Evolutionary conservation across 2,113 vertebrate species (phyloP), one percentile per base, ranked within the genome.

Genomic region (Hypomesus transpacificus): DNA sequence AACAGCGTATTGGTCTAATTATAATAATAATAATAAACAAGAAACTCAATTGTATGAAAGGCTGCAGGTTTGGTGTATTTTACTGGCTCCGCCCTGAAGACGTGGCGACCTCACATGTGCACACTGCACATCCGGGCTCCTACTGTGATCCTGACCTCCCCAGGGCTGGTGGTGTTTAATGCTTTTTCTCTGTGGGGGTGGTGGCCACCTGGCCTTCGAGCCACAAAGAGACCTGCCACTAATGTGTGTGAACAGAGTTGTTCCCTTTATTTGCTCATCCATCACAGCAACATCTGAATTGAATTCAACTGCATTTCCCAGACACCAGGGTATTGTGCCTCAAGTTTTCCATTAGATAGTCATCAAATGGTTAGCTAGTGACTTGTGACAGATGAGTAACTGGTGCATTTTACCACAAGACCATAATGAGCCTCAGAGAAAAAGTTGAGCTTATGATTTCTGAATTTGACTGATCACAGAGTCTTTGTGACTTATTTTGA

Each of bases 91-190:
- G 52, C 22, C 13, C 66, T 22, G 70, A 34, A 71, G 79, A 75
- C 73, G 8, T 64, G 70, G 46, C 70, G 31, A 56, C 73, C 57
- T 81, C 61, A 76, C 78, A 73, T 74, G 78, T 82, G 80, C 73
- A 61, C 73, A 61, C 70, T 52, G 58, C 20, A 16, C 58, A 51
- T n/a, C 34, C 5, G 2, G 74, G 70, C 64, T 70, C 26, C 53
- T 50, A 69, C 75, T 34, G 18, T 61, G 68, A 53, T 31, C 71
- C 61, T 75, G 76, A 75, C 76, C 67, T 73, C 68, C 75, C 51
- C 65, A 1, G 13, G 24, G 70, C 66, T 46, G 18, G 51, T 26
- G 65, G 70, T 71, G 65, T 70, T 68, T 66, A 62, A 74, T 81
- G 68, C 28, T 66, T 57, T 57, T 66, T 24, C 53, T 53, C 67